Conservation (phyloP, 1,140 invertebrate species). For the Helicoverpa armigera region DNA sequence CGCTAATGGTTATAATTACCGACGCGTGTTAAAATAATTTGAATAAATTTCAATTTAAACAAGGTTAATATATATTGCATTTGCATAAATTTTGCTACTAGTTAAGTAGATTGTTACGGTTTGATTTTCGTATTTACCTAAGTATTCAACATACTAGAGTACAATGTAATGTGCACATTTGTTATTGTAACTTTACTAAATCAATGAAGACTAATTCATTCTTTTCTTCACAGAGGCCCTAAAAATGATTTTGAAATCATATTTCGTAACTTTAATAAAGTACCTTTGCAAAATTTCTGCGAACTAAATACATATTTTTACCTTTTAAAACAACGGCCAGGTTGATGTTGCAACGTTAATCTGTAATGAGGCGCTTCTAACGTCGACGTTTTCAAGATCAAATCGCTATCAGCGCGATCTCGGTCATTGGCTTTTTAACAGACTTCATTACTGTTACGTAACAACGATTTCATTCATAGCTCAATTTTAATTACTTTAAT, state of each 20-base stretch:
- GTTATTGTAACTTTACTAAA: no score
- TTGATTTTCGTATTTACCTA: no score
- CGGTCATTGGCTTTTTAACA: constrained; percentile 21
- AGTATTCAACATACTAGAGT: no score
- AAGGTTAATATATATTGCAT: background rate
- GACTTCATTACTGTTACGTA: background rate
- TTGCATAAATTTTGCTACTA: no score
- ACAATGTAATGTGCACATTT: no score
- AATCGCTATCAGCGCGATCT: constrained; percentile 49
- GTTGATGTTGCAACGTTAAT: background rate
- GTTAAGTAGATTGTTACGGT: no score
- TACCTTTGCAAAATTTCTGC: no score
- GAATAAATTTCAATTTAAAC: background rate
- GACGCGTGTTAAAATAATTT: background rate
- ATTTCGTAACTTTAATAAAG: no score
- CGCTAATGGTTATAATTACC: background rate
- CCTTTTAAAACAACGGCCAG: background rate
- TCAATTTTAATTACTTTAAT: background rate
- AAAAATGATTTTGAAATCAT: no score
- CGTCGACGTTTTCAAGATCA: constrained; percentile 57
- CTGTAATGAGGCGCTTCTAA: background rate
- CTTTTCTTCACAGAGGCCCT: no score
- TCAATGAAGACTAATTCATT: no score
- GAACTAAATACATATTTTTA: no score
- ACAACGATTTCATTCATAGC: background rate